Conservation (phyloP, 2,888 invertebrate species). For the Drosophila melanosoma region DNA sequence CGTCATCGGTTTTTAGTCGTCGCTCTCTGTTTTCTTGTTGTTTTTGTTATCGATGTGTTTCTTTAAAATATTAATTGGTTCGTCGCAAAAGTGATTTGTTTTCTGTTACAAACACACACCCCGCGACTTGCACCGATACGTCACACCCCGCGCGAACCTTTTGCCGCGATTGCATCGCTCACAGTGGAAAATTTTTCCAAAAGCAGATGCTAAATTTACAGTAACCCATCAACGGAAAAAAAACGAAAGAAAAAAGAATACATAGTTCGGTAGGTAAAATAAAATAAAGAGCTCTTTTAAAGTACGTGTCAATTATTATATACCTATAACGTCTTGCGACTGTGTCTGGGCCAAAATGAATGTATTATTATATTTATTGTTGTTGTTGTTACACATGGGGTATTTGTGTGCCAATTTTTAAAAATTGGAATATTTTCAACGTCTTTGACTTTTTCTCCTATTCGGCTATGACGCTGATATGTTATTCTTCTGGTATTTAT, state of each 20-base stretch:
- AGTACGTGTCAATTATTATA: conserved; percentile 76
- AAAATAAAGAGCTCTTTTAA: conserved; percentile 49
- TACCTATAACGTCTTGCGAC: conserved; percentile 40
- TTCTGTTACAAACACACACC: conserved; percentile 34
- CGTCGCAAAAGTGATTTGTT: conserved; percentile 37
- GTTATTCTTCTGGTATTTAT: conserved; percentile 5
- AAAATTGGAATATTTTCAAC: conserved; percentile 53
- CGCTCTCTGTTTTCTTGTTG: conserved; percentile 25
- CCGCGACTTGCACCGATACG: background rate
- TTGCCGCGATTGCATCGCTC: conserved; percentile 35
- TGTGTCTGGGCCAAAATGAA: conserved; percentile 10
- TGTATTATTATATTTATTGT: conserved; percentile 31
- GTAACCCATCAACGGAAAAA: conserved; percentile 8
- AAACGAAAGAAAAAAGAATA: background rate
- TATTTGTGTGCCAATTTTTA: conserved; percentile 69
- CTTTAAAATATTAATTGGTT: conserved; percentile 27
- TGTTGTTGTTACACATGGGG: conserved; percentile 40
- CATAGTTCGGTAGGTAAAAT: conserved; percentile 33
- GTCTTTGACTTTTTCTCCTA: conserved; percentile 39
- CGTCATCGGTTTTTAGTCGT: conserved; percentile 35
- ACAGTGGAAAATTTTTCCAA: conserved; percentile 69
- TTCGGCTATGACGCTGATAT: conserved; percentile 40
- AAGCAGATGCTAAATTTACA: conserved; percentile 40
- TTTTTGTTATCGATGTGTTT: conserved; percentile 70
- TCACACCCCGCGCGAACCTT: conserved; percentile 13